Conservation (phyloP, 2,888 invertebrate genomes). For the Neocrepidodera transversa region DNA sequence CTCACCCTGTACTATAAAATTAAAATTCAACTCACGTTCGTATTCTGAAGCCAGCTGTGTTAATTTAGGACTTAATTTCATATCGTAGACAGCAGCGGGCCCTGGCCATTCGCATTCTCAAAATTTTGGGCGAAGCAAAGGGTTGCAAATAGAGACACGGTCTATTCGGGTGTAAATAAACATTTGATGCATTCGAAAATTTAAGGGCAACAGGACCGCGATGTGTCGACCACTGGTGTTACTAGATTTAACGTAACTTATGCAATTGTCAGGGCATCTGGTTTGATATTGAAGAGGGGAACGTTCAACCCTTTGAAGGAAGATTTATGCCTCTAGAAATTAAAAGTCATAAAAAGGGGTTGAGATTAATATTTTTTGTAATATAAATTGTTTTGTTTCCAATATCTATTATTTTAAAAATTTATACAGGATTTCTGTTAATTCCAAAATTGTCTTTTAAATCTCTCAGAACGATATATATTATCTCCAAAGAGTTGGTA, state of each 20-base stretch:
- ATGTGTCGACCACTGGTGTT: slow-evolving; percentile 19
- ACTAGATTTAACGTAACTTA: slow-evolving; percentile 26
- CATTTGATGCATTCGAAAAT: slow-evolving; percentile 18
- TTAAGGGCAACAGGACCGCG: slow-evolving; percentile 4
- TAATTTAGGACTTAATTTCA: slow-evolving; percentile 21
- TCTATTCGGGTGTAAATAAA: slow-evolving; percentile 15
- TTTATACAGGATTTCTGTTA: too few relatives aligned
- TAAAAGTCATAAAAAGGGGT: too few relatives aligned
- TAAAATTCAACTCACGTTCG: slow-evolving; percentile 9
- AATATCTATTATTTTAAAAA: too few relatives aligned
- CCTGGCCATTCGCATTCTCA: slow-evolving; percentile 5
- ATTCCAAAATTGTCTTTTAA: too few relatives aligned
- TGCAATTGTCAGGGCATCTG: slow-evolving; percentile 22
- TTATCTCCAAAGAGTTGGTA: slow-evolving; percentile 16
- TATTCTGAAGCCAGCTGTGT: slow-evolving; percentile 12
- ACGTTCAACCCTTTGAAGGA: background rate
- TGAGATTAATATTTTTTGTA: too few relatives aligned
- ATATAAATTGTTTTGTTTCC: too few relatives aligned
- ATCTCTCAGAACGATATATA: too few relatives aligned
- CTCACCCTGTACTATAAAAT: slow-evolving; percentile 1
- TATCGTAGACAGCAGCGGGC: background rate
- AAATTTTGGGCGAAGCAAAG: slow-evolving; percentile 3
- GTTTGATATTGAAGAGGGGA: slow-evolving; percentile 8
- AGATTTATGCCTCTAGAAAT: too few relatives aligned
- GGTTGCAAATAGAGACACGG: slow-evolving; percentile 11